These are phyloP conservation scores for Megaceryle maxima DNA, from an alignment of 2,113 vertebrate species.

Conservation along the genomic window DNA sequence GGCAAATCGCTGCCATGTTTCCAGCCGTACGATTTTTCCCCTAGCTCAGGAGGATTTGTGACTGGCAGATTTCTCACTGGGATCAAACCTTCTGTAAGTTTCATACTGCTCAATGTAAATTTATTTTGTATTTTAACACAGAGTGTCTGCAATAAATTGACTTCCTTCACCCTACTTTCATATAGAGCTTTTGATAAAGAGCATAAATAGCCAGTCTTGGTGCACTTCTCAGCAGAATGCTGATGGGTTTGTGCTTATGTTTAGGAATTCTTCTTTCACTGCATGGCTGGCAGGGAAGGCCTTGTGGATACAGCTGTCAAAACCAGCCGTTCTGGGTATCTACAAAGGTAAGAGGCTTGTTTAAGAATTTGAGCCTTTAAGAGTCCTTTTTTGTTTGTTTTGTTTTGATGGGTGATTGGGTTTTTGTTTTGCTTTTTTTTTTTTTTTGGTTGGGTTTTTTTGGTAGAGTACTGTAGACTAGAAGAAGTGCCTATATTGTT, in stretches of 20 bases:
- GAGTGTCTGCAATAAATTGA: background rate
- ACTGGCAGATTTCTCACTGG: constrained; percentile 96
- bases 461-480: background rate
- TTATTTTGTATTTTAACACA: background rate
- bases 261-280: constrained; percentile 98
- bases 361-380: background rate
- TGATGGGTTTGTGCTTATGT: constrained; percentile 20
- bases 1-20: constrained; percentile 96
- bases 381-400: background rate
- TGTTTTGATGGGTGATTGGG: background rate
- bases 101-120: background rate
- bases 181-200: background rate
- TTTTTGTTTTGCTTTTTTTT: background rate
- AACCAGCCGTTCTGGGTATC: constrained; percentile 95
- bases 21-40: constrained; percentile 89
- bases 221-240: background rate
- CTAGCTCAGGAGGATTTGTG: constrained; percentile 91
- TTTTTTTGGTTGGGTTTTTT: background rate
- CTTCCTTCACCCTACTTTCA: background rate
- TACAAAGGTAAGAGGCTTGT: constrained; percentile 84
- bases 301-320: constrained; percentile 98
- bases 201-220: background rate
- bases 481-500: background rate
- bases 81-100: constrained; percentile 89
- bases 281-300: constrained; percentile 97